Evolutionary conservation across 2,888 invertebrate genomes (phyloP).

Genomic region (Melieria crassipennis): DNA sequence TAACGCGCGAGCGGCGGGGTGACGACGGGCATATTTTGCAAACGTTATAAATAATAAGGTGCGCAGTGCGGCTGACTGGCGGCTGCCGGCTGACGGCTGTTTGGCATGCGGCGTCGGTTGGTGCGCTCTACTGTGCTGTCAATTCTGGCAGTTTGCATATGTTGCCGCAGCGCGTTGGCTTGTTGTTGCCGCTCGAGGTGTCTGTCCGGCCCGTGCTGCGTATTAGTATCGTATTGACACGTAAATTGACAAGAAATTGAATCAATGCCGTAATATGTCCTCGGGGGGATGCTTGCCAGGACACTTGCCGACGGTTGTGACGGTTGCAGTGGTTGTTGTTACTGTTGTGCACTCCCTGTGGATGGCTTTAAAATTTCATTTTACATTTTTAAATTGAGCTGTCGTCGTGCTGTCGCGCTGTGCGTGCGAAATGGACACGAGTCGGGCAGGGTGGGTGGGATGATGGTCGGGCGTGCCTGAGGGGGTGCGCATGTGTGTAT

Average conservation of each 20-base stretch:
- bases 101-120: conserved; percentile 24
- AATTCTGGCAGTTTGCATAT: conserved; percentile 8
- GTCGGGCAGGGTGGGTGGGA: conserved; percentile 5
- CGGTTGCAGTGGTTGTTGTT: conserved; percentile 8
- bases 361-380: conserved; percentile 55
- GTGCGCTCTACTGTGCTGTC: conserved; percentile 3
- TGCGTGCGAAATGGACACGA: conserved; percentile 25
- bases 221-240: conserved; percentile 66
- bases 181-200: conserved; percentile 1
- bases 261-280: conserved; percentile 67
- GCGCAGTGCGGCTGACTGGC: background rate
- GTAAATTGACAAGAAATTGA: conserved; percentile 68
- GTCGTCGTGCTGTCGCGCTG: conserved; percentile 39
- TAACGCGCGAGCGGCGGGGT: background rate
- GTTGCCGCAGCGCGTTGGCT: conserved; percentile 4
- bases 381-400: conserved; percentile 58
- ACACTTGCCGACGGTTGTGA: conserved; percentile 9
- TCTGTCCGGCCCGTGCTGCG: conserved; percentile 6
- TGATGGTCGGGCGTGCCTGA: background rate
- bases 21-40: conserved; percentile 40
- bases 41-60: conserved; percentile 60
- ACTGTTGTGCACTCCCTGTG: conserved; percentile 33
- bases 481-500: background rate
- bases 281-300: conserved; percentile 51
- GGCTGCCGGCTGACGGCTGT: conserved; percentile 20